These are phyloP conservation scores for Hybos culiciformis DNA, from an alignment of 2,888 invertebrate species.

Conservation along the genomic window DNA sequence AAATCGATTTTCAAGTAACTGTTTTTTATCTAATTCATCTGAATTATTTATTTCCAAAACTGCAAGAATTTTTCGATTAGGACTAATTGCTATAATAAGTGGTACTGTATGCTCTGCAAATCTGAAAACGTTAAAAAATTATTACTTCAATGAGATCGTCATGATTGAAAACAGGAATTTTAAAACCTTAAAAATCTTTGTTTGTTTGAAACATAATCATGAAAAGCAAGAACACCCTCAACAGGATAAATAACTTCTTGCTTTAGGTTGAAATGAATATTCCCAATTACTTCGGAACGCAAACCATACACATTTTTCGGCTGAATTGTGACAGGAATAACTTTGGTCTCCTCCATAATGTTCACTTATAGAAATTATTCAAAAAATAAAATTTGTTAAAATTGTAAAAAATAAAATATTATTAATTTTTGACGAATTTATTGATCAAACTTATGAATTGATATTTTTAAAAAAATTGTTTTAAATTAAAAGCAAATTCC, in stretches of 20 bases:
- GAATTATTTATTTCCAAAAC: slow-evolving; percentile 22
- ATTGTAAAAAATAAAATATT: no score
- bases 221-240: slow-evolving; percentile 60
- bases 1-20: not conserved
- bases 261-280: slow-evolving; percentile 57
- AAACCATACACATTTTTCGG: slow-evolving; percentile 33
- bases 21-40: not conserved
- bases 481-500: no score
- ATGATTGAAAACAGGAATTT: not conserved
- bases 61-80: slow-evolving; percentile 29
- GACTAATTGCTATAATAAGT: slow-evolving; percentile 27
- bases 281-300: slow-evolving; percentile 41
- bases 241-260: slow-evolving; percentile 69
- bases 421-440: no score
- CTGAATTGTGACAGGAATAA: slow-evolving; percentile 23
- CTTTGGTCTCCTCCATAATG: slow-evolving; percentile 11
- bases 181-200: slow-evolving; percentile 52
- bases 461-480: no score
- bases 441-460: no score
- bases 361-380: no score
- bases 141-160: not conserved
- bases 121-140: no score
- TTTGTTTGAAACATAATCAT: slow-evolving; percentile 55
- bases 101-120: slow-evolving; percentile 28
- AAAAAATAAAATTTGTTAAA: no score